These are phyloP conservation scores for Lagorchestes hirsutus DNA, from an alignment of 2,797 vertebrate species.

Conservation along the genomic window DNA sequence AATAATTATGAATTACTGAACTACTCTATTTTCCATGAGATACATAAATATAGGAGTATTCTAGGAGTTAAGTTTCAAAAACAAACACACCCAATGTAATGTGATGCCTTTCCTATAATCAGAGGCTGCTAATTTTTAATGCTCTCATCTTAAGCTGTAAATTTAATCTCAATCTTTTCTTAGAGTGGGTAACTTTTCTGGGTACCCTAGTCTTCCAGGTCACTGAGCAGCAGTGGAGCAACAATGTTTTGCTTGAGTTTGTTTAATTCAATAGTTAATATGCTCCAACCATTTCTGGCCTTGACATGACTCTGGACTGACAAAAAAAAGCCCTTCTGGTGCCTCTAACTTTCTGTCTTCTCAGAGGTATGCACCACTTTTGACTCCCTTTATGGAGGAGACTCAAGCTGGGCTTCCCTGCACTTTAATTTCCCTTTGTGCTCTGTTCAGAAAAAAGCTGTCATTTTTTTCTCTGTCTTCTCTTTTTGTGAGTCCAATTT, in stretches of 20 bases:
- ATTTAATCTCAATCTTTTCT: not conserved
- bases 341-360: conserved; percentile 46
- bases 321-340: conserved; percentile 27
- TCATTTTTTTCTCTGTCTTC: conserved; percentile 15
- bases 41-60: not conserved
- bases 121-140: not conserved
- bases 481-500: conserved; percentile 17
- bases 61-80: not conserved
- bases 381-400: not conserved
- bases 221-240: not conserved
- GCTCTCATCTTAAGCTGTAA: not conserved
- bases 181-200: not conserved
- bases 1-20: not conserved
- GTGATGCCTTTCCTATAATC: not conserved
- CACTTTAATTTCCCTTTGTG: conserved; percentile 41
- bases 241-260: not conserved
- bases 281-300: not conserved
- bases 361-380: not conserved
- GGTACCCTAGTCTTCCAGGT: not conserved
- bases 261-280: not conserved
- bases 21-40: not conserved
- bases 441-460: conserved; percentile 11
- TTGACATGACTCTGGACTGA: not conserved
- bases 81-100: not conserved
- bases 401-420: not conserved